Base-by-base conservation (phyloP, 2,797 vertebrate genomes). In the Rhinoraja longicauda region DNA sequence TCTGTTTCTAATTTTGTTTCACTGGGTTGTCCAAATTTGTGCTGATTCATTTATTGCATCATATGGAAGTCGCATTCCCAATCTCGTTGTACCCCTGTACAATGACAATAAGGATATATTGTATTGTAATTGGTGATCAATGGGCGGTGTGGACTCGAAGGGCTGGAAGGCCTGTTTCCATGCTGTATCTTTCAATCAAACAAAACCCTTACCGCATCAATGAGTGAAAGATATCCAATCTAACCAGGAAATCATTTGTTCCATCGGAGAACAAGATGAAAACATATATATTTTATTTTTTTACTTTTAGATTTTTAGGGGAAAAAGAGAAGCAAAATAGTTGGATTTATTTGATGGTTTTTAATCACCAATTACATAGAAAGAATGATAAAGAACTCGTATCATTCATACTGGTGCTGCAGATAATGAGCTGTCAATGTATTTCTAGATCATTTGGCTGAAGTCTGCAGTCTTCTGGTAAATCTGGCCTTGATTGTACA, bases 401-500 rank as follows among this genome's bases (percentile, higher is more conserved):
- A 86, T 64, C 82, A 86, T n/a, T 86, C 82, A 32, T 86, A 59
- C 59, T 32, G n/a, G 15, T 7, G 62, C 26, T n/a, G 12, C 26
- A n/a, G 57, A 86, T 86, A 57, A 86, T 86, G 57, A 86, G 82
- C 82, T 64, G 82, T 86, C 82, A 86, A 64, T 6, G 13, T 86
- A n/a, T 32, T 59, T 84, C 82, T 62, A n/a, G 57, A 86, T 86
- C 62, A 86, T 86, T 86, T 29, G 82, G 57, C 57, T 64, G 82
- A 86, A 17, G 57, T 86, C 82, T 64, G n/a, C 82, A 86, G 13
- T n/a, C 82, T 13, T 86, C 59, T 64, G 59, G 62, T 17, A 86
- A 64, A 59, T 15, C 57, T 86, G 82, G 59, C 59, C n/a, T 45
- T 62, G 82, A n/a, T 64, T 86, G 0, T 32, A 86, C 82, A 86